Conservation (phyloP, 2,113 vertebrate species). For the Vulpes vulpes region DNA sequence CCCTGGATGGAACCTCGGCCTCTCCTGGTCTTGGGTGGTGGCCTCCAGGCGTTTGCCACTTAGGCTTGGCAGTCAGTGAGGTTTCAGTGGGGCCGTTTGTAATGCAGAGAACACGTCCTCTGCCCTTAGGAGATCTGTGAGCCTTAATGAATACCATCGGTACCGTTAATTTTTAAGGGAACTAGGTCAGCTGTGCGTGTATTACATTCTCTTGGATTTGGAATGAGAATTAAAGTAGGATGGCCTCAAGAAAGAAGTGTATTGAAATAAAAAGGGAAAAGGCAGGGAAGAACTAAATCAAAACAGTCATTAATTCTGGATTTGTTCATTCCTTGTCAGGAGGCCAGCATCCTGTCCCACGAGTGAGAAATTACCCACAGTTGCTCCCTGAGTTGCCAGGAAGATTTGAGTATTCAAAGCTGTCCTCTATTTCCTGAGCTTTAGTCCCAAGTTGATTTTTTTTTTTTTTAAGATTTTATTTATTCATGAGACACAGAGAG, state of each 20-base stretch:
- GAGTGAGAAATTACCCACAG: background rate
- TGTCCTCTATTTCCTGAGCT: background rate
- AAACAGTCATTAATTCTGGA: background rate
- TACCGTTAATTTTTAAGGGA: constrained; percentile 9
- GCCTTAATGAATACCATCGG: background rate
- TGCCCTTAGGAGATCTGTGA: background rate
- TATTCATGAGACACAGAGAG: too few species aligned
- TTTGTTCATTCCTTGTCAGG: background rate
- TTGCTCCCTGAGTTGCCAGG: background rate
- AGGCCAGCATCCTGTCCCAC: background rate
- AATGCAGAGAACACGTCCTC: background rate
- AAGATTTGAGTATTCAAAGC: background rate
- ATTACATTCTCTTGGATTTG: background rate
- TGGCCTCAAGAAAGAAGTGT: background rate
- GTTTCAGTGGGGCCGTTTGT: background rate
- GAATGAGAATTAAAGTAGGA: background rate
- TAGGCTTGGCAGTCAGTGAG: background rate
- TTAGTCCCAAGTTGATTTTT: constrained; percentile 16
- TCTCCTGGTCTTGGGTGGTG: background rate
- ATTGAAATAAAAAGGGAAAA: background rate
- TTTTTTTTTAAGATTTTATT: too few species aligned
- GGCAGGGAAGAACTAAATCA: background rate
- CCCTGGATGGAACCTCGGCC: background rate
- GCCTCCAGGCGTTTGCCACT: background rate
- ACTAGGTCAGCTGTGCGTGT: background rate